These are phyloP conservation scores for Clivina fossor DNA, from an alignment of 2,888 invertebrate genomes.

Conservation along the genomic window DNA sequence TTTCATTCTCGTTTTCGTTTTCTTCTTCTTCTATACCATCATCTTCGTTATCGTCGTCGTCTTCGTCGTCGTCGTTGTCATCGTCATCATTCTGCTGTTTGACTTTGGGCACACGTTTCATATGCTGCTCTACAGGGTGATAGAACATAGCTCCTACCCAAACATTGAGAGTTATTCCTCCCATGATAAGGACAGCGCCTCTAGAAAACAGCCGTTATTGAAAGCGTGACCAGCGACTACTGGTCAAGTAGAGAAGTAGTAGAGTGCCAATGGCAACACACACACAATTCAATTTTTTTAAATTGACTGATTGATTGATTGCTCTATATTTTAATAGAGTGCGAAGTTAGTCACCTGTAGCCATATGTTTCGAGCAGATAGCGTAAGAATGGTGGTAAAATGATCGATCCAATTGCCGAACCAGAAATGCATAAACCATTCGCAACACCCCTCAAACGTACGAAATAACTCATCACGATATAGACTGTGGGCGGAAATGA, in stretches of 20 bases:
- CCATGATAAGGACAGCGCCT: slow-evolving; percentile 79
- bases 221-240: slow-evolving; percentile 44
- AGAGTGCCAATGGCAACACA: slow-evolving; percentile 23
- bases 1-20: slow-evolving; percentile 46
- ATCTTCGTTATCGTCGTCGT: slow-evolving; percentile 40
- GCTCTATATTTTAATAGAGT: slow-evolving; percentile 6
- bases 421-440: slow-evolving; percentile 89
- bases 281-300: too few relatives aligned
- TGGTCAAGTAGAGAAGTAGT: slow-evolving; percentile 21
- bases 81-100: slow-evolving; percentile 46
- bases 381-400: slow-evolving; percentile 76
- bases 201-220: slow-evolving; percentile 52
- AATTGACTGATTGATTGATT: slow-evolving; percentile 21
- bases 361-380: slow-evolving; percentile 72
- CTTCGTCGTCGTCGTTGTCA: slow-evolving; percentile 50
- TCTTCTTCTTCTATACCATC: slow-evolving; percentile 46
- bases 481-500: slow-evolving; percentile 89
- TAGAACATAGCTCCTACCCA: slow-evolving; percentile 83
- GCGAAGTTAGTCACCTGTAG: slow-evolving; percentile 61
- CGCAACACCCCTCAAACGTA: slow-evolving; percentile 74
- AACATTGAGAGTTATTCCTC: slow-evolving; percentile 79
- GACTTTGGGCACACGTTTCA: slow-evolving; percentile 64
- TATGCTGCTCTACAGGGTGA: slow-evolving; percentile 80
- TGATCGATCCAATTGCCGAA: slow-evolving; percentile 82
- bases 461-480: slow-evolving; percentile 86